Percentiles rank a stretch among this genome's conserved stretches.
Evolutionary conservation across 2,113 vertebrate species (phyloP).

Genomic region (Reinhardtius hippoglossoides): DNA sequence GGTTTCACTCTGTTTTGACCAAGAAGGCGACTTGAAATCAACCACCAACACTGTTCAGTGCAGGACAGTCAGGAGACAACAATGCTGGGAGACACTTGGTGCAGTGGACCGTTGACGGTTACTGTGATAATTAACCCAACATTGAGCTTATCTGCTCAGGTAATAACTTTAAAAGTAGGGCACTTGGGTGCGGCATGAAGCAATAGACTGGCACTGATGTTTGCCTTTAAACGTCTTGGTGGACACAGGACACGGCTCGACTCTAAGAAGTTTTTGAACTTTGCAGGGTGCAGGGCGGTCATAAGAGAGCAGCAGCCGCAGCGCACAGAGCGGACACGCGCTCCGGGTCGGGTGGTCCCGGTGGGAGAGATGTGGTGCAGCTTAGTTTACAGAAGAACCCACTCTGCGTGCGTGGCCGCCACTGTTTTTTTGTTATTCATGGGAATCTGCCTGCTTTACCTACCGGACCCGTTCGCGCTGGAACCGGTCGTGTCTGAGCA

Average conservation of each 20-base stretch:
- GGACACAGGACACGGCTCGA: no score
- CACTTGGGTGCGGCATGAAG: slow-evolving; percentile 13
- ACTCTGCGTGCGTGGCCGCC: slow-evolving; percentile 2
- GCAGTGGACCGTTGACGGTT: background rate
- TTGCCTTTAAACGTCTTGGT: background rate
- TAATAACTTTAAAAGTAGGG: background rate
- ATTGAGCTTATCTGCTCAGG: background rate
- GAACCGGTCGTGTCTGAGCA: background rate
- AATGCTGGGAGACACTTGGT: background rate
- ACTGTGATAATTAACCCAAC: background rate
- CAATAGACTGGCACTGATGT: background rate
- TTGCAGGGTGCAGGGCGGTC: background rate
- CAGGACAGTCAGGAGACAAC: background rate
- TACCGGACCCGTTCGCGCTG: slow-evolving; percentile 17
- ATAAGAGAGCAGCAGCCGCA: slow-evolving; percentile 7
- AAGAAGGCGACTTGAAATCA: background rate
- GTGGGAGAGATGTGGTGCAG: background rate
- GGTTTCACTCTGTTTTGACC: slow-evolving; percentile 11
- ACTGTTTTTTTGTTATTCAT: slow-evolving; percentile 40
- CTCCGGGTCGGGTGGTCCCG: background rate
- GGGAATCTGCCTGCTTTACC: slow-evolving; percentile 32
- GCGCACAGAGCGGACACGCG: background rate
- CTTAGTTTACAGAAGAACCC: slow-evolving; percentile 8
- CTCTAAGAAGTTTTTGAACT: background rate
- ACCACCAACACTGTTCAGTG: no score